Conservation (phyloP, 2,797 vertebrate species). For the Vultur gryphus region DNA sequence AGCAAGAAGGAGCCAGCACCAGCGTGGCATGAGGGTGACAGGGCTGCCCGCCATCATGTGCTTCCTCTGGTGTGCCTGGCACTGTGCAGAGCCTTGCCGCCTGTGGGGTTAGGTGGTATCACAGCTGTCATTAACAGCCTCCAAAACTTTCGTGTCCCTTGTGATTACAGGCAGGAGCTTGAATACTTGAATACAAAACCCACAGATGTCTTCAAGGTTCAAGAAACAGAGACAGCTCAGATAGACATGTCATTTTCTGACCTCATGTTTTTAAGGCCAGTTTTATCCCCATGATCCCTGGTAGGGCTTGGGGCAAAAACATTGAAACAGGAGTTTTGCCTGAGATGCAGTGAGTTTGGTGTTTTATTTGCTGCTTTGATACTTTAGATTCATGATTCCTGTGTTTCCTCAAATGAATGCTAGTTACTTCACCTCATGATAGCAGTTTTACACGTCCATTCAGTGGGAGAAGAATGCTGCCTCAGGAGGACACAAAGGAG, state of each 20-base stretch:
- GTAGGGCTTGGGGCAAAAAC: background rate
- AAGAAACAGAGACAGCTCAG: background rate
- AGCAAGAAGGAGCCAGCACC: background rate
- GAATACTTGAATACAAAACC: background rate
- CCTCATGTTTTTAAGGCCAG: background rate
- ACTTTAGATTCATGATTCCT: background rate
- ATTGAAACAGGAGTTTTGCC: background rate
- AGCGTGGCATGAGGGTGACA: accelerated
- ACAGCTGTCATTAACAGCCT: background rate
- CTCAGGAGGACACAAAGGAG: background rate
- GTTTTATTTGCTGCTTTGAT: background rate
- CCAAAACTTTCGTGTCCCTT: background rate
- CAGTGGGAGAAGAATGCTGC: background rate
- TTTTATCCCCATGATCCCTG: background rate
- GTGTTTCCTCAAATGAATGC: background rate
- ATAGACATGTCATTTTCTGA: background rate
- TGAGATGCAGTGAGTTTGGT: background rate
- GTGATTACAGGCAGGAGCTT: background rate
- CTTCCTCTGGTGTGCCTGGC: background rate
- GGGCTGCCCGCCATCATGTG: accelerated
- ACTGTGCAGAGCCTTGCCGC: background rate
- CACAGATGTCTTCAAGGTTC: background rate
- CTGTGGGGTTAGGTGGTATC: background rate
- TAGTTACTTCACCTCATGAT: background rate
- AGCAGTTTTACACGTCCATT: background rate